Evolutionary conservation across 2,113 vertebrate species (phyloP), one percentile per base, ranked within the genome.

Genomic region (Mustelus asterias): DNA sequence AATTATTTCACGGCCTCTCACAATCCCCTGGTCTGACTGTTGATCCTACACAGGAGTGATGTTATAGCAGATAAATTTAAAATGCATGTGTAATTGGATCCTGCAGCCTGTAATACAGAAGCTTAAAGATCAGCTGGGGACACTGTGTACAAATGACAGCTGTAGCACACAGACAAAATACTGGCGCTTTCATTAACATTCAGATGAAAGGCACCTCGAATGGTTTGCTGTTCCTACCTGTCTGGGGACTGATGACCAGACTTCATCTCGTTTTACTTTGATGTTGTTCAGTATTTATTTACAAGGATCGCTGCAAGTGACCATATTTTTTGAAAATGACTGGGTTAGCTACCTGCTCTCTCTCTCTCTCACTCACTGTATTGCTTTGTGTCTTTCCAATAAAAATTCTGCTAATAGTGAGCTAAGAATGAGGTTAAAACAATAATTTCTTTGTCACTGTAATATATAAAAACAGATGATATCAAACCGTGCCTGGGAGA

Each of bases 41-140:
- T 58, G 14, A 65, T 65, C 60, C 90, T 67, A 18, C 58, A 33
- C 7, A 6, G 14, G 29, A 67, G 58, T 67, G 58, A 63, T 93
- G 60, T 93, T 48, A 6, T 33, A 7, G 60, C 63, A n/a, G 54
- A 24, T 20, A 41, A 14, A 65, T 93, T 65, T 93, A 67, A 67
- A 93, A 63, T 65, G 90, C 86, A 63, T 8, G 33, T 92, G 89
- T 92, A 65, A 63, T 92, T 92, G 58, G 89, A 63, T 65, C 58
- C 33, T 33, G 58, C 29, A 93, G 90, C 54, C 90, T 48, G 16
- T n/a, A 67, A 67, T 37, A 65, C 90, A n/a, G 29, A 33, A 65
- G 60, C 63, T 93, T 93, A 93, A 93, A 93, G 58, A 93, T 93
- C 90, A 65, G 58, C 90, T 93, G n/a, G 88, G 48, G 88, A 90